Percentiles rank a stretch among this genome's conserved stretches.
These are phyloP conservation scores for Perca schrenkii DNA, from an alignment of 2,113 vertebrate genomes.

Conservation along the genomic window DNA sequence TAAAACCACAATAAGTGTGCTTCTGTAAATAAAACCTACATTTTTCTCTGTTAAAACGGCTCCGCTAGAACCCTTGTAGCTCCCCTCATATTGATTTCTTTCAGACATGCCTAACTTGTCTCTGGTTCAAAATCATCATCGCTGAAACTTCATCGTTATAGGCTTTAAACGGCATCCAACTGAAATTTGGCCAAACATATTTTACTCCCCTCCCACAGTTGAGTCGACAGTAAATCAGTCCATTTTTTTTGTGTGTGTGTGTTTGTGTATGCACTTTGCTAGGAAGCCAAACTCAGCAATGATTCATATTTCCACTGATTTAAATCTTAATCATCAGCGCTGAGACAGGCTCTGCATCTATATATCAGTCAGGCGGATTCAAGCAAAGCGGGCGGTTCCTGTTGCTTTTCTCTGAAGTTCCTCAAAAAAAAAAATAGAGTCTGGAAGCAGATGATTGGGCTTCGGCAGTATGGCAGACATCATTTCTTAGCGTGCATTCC, in stretches of 20 bases:
- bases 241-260: conserved; percentile 38
- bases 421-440: conserved; percentile 5
- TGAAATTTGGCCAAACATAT: conserved; percentile 50
- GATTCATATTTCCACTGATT: conserved; percentile 62
- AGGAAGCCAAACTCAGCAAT: conserved; percentile 42
- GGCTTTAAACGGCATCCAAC: conserved; percentile 63
- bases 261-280: conserved; percentile 9
- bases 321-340: conserved; percentile 58
- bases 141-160: conserved; percentile 39
- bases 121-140: conserved; percentile 39
- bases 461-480: conserved; percentile 50
- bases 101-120: conserved; percentile 31
- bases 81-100: conserved; percentile 23
- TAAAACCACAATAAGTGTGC: not conserved
- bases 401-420: conserved; percentile 55
- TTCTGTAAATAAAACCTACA: conserved; percentile 7
- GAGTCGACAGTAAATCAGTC: conserved; percentile 67
- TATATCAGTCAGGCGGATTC: conserved; percentile 57
- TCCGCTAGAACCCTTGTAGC: conserved; percentile 8
- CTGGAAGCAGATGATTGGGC: conserved; percentile 63
- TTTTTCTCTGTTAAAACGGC: not conserved
- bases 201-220: conserved; percentile 52
- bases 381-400: conserved; percentile 38
- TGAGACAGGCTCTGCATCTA: conserved; percentile 27
- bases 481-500: conserved; percentile 58